These are phyloP conservation scores for Leptopilina boulardi DNA, from an alignment of 1,140 invertebrate genomes.

Conservation along the genomic window DNA sequence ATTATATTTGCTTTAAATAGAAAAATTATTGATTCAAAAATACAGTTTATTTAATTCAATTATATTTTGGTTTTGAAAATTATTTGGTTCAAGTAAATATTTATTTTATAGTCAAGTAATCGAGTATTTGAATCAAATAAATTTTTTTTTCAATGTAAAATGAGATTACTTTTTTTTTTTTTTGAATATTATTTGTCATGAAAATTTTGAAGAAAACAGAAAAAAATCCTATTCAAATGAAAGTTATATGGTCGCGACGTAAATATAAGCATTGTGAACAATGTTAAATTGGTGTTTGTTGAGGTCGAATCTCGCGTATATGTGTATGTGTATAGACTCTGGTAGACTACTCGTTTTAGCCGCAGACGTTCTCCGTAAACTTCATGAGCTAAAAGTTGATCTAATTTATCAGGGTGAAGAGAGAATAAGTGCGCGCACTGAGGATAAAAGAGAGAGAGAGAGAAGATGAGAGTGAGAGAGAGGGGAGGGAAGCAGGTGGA, in stretches of 20 bases:
- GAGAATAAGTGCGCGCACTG: constrained; percentile 45
- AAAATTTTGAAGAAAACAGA: too few species aligned
- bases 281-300: background rate
- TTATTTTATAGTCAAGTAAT: too few species aligned
- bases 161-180: too few species aligned
- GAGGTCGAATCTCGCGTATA: background rate
- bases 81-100: too few species aligned
- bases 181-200: too few species aligned
- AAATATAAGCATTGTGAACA: background rate
- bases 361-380: constrained; percentile 23
- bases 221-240: too few species aligned
- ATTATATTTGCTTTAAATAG: too few species aligned
- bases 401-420: constrained; percentile 44
- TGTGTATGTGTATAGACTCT: background rate
- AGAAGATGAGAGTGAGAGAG: constrained; percentile 38
- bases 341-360: constrained; percentile 31
- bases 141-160: too few species aligned
- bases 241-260: background rate
- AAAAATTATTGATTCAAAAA: too few species aligned
- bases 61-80: too few species aligned
- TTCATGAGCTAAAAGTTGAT: constrained; percentile 39
- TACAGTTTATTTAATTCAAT: too few species aligned
- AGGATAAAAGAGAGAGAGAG: constrained; percentile 4
- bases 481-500: constrained; percentile 36
- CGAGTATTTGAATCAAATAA: too few species aligned